A percentile compares a stretch with the other conserved stretches of the same genome.
phyloP scores from a whole-genome alignment of 2,113 vertebrate genomes.

The Mobula hypostoma region DNA sequence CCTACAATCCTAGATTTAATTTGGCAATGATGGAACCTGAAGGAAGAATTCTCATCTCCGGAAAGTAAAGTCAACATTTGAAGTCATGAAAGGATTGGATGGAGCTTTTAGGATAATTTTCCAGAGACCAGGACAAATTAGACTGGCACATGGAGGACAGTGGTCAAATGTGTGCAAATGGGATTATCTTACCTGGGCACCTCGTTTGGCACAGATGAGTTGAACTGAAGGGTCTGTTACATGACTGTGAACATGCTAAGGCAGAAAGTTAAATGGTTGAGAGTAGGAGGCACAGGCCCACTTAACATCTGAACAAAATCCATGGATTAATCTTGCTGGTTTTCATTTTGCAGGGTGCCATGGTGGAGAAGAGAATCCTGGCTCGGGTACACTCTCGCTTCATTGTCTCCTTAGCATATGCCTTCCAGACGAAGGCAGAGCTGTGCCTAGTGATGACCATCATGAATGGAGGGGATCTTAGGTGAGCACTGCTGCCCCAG shows the following conservation, averaged over 20 bases:
- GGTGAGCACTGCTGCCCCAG: constrained; percentile 42
- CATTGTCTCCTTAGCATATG: constrained; percentile 53
- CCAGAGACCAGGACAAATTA: neutral
- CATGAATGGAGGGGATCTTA: constrained; percentile 57
- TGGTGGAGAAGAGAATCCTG: constrained; percentile 53
- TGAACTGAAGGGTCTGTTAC: too few species aligned
- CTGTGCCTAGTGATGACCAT: constrained; percentile 55
- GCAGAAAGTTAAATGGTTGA: neutral
- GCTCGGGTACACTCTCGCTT: constrained; percentile 51
- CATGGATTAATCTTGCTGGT: neutral
- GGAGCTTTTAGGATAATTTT: neutral
- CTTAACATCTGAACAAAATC: neutral
- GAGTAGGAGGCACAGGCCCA: neutral
- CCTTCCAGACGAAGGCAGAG: constrained; percentile 50
- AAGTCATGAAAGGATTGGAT: neutral
- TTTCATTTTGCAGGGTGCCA: constrained; percentile 51
- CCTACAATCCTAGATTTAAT: neutral
- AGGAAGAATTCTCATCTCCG: neutral
- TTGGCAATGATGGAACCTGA: neutral
- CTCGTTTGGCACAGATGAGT: too few species aligned
- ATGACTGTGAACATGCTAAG: neutral
- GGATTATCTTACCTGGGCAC: too few species aligned
- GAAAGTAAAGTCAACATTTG: neutral
- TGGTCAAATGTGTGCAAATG: too few species aligned
- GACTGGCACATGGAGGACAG: too few species aligned